Evolutionary conservation across 2,888 invertebrate genomes (phyloP), one percentile per base, ranked within the genome.

Genomic region (Tortricodes alternella): DNA sequence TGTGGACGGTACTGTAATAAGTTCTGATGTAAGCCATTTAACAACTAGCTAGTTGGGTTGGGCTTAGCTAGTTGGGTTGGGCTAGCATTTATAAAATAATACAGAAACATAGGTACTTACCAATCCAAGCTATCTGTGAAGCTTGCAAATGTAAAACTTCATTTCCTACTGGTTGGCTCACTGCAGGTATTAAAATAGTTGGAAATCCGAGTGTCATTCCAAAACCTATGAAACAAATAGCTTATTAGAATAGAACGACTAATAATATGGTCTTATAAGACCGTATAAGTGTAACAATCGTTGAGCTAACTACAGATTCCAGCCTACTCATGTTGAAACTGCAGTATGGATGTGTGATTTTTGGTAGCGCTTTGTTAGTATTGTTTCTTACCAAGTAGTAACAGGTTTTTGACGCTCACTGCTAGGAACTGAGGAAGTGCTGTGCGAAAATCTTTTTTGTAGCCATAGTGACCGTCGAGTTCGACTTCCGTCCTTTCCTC

Each of bases 141-240:
- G 90, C 90, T 53, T 91, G 90, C 58, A 95, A 81, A 55, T 89
- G 77, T 80, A 93, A 67, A 11, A 75, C 59, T 76, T 89, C 89
- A 1, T 71, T 89, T 24, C 86, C 85, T 32, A 74, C 80, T 1
- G 92, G 93, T 41, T 92, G 83, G 60, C 85, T 91, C 35, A 96
- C 91, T 5, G 94, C 94, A 4, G 96, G 96, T 66, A 96, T 95
- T 13, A 96, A 92, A 60, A 96, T 95, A 3, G 96, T 96, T 0
- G 96, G 94, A 67, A 95, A 96, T 0, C 96, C 96, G 41, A 96
- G 81, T 0, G 96, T 95, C 92, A 95, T 94, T 49, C 96, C 96
- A 78, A 95, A 96, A 6, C 94, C 93, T 93, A 46, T 58, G 60
- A 59, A 37, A 53, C 49, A 43, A 35, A 16, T 2, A 9, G 18